phyloP scores from a whole-genome alignment of 2,113 vertebrate species.

The Caloenas nicobarica region DNA sequence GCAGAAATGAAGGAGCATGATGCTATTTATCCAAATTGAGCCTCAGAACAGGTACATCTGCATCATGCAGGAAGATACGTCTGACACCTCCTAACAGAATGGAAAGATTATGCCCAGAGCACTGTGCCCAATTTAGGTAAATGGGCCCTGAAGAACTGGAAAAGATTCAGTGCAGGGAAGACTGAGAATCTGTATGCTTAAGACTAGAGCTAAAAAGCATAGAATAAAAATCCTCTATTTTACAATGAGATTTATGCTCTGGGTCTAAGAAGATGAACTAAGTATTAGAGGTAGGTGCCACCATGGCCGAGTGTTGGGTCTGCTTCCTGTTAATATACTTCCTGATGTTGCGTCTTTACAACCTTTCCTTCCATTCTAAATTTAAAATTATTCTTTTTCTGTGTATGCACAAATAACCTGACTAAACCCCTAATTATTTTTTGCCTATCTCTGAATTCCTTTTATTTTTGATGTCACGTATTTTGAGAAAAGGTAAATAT shows the following conservation, averaged over 20 bases:
- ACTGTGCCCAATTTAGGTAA: not conserved
- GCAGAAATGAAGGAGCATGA: not conserved
- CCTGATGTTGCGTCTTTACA: not conserved
- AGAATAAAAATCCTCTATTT: not conserved
- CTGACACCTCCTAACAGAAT: not conserved
- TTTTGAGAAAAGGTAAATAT: not conserved
- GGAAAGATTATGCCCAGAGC: not conserved
- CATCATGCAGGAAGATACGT: not conserved
- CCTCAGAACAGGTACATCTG: not conserved
- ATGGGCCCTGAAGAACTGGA: not conserved
- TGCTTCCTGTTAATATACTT: not conserved
- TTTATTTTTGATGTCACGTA: not conserved
- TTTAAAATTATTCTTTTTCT: not conserved
- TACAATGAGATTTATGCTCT: not conserved
- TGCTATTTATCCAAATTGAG: slow-evolving; percentile 17
- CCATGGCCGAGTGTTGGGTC: not conserved
- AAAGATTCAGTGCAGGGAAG: not conserved
- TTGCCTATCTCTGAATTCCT: not conserved
- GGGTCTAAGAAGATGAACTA: not conserved
- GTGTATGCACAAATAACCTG: not conserved
- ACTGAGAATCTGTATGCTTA: not conserved
- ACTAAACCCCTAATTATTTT: not conserved
- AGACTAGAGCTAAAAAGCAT: not conserved
- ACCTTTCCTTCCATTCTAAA: not conserved
- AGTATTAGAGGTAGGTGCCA: not conserved